Conservation (phyloP, 2,888 invertebrate genomes). For the Spialia ferax region DNA sequence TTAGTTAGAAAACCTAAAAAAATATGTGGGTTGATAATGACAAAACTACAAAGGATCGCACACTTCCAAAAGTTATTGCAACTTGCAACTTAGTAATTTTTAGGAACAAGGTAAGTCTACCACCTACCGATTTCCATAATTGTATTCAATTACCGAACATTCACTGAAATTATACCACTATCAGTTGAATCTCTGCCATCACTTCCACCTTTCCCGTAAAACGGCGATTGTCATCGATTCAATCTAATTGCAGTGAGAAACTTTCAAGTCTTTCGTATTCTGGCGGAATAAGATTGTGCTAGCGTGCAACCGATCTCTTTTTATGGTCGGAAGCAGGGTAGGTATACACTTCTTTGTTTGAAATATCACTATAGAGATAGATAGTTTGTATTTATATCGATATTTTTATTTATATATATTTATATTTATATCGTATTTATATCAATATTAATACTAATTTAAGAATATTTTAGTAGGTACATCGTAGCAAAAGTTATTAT, state of each 20-base stretch:
- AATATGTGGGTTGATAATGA: too few species aligned
- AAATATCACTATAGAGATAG: too few species aligned
- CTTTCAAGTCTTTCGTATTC: conserved; percentile 37
- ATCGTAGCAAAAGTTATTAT: too few species aligned
- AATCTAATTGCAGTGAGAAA: conserved; percentile 44
- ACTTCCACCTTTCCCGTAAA: conserved; percentile 38
- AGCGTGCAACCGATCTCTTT: conserved; percentile 6
- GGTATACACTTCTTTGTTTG: not conserved
- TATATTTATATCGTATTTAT: too few species aligned
- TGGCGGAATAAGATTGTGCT: conserved; percentile 8
- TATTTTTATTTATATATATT: not conserved
- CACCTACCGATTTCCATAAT: conserved; percentile 13
- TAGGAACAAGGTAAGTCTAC: not conserved
- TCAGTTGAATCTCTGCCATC: conserved; percentile 29
- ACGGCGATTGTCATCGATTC: conserved; percentile 40
- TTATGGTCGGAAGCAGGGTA: not conserved
- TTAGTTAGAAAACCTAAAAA: too few species aligned
- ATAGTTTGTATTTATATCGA: not conserved
- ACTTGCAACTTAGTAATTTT: not conserved
- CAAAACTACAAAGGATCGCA: too few species aligned
- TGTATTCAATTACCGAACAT: conserved; percentile 24
- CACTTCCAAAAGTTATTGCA: too few species aligned
- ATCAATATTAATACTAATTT: too few species aligned
- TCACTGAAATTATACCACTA: conserved; percentile 17
- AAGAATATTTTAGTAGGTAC: too few species aligned